These are phyloP conservation scores for Lasius platythorax DNA, from an alignment of 2,888 invertebrate species.

Conservation along the genomic window DNA sequence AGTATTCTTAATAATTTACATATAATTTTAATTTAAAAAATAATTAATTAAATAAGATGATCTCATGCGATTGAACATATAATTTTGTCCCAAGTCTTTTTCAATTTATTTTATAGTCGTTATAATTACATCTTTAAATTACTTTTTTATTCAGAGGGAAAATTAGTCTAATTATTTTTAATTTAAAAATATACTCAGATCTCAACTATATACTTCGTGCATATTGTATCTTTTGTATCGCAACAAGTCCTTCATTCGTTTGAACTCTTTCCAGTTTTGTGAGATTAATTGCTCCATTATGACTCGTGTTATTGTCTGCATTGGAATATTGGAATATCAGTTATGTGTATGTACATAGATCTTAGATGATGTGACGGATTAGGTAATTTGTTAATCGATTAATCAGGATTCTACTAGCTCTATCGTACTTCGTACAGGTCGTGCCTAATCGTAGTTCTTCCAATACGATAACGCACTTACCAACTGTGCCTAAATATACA, in stretches of 20 bases:
- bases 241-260: slow-evolving; percentile 25
- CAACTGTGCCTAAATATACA: slow-evolving; percentile 74
- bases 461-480: slow-evolving; percentile 74
- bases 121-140: not conserved
- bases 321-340: slow-evolving; percentile 1
- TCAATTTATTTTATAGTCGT: not conserved
- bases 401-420: slow-evolving; percentile 73
- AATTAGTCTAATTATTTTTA: not conserved
- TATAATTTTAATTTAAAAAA: not conserved
- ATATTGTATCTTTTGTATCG: slow-evolving; percentile 32
- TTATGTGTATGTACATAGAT: not conserved
- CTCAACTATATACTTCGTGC: not conserved
- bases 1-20: not conserved
- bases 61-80: not conserved
- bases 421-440: slow-evolving; percentile 78
- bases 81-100: not conserved
- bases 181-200: not conserved
- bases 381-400: slow-evolving; percentile 59
- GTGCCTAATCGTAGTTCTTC: slow-evolving; percentile 73
- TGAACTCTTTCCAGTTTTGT: not conserved
- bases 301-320: not conserved
- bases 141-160: not conserved
- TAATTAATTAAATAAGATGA: not conserved
- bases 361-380: not conserved
- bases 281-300: not conserved